A percentile compares a stretch with the other conserved stretches of the same genome.
phyloP scores from a whole-genome alignment of 2,888 invertebrate genomes.

The Lutraria lutraria region DNA sequence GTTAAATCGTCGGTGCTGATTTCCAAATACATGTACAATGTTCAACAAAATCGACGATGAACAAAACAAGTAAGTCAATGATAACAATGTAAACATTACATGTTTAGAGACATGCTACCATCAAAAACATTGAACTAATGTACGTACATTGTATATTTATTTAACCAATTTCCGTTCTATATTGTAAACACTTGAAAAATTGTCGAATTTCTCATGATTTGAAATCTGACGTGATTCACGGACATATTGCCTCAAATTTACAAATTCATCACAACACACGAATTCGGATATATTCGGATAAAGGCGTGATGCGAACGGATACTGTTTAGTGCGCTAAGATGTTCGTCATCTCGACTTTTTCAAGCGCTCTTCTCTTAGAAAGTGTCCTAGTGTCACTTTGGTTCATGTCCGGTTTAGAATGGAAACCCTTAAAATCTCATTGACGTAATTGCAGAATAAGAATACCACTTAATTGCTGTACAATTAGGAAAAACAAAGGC shows the following conservation, averaged over 20 bases:
- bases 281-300: background rate
- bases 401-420: background rate
- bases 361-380: conserved; percentile 2
- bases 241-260: background rate
- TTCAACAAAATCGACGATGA: too few species aligned
- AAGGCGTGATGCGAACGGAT: conserved; percentile 16
- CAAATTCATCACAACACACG: background rate
- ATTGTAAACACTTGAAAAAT: background rate
- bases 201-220: background rate
- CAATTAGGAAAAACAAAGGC: conserved; percentile 4
- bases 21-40: too few species aligned
- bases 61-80: too few species aligned
- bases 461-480: background rate
- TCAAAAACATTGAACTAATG: too few species aligned
- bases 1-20: too few species aligned
- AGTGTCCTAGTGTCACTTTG: background rate
- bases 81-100: too few species aligned
- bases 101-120: too few species aligned
- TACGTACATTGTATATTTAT: background rate
- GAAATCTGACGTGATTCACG: background rate
- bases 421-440: background rate
- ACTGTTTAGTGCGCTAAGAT: background rate
- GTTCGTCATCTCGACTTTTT: background rate
- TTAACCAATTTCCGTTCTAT: background rate
- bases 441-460: background rate